Evolutionary conservation across 2,888 invertebrate genomes (phyloP), one percentile per base, ranked within the genome.

Genomic region (Drosophila affinis): DNA sequence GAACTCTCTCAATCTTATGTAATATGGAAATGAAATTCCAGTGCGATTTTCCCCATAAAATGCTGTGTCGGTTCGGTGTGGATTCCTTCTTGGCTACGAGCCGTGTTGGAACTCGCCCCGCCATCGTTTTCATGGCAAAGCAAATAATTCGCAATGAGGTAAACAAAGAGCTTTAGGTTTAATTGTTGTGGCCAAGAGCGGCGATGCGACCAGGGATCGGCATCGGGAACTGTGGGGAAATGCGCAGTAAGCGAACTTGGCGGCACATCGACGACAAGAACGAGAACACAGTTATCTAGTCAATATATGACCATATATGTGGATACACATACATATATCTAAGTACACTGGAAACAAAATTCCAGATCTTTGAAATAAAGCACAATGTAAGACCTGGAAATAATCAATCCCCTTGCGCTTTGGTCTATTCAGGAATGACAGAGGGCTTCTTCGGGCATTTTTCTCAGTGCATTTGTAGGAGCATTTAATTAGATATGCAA

Each of bases 401-500:
- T 32, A 32, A 32, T 32, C 10, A 10, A 32, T 10, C 0, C 32
- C 3, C 32, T 32, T 32, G 3, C 32, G 9, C 10, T 32, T 3
- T 58, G 57, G 58, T 18, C 17, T 29, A 34, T 27, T 27, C 27
- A 27, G 5, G 6, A 24, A 27, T 27, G 58, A 52, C 51, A 65
- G 72, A n/a, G n/a, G 51, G 47, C 75, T 74, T 74, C 58, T 52
- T 51, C 57, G 47, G 46, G 47, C 32, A 21, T 21, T 21, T 18
- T 45, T n/a, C 44, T 44, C 14, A 17, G 53, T 46, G 39, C 27
- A 32, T 71, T 17, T 64, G 57, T 62, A 68, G 27, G 46, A 69
- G 60, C 69, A 68, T 72, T 88, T 87, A 87, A 83, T 88, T 88
- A 78, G 79, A 78, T 59, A 34, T 51, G 70, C 51, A 58, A 24